Base-by-base conservation (phyloP, 2,113 vertebrate species). In the Neopipo cinnamomea region DNA sequence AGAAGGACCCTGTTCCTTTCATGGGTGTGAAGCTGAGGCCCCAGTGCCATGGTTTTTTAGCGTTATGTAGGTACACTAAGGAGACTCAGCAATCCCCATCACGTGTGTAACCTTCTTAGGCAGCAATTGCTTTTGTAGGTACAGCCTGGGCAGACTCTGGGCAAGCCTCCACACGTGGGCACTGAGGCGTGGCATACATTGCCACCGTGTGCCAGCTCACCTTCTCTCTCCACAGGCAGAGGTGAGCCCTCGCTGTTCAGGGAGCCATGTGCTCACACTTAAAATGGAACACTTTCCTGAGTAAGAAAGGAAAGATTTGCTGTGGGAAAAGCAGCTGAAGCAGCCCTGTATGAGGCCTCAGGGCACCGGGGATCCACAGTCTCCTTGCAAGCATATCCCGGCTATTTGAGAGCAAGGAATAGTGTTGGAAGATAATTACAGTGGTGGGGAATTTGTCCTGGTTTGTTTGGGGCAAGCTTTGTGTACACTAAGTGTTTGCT, bases 31-130 rank as follows among this genome's bases (percentile, higher is more conserved):
- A 41, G 58, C 23, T 39, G 31, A 62, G 22, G 27, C 11, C 18
- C 14, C 12, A 8, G 50, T 44, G 30, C 12, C 12, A 6, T 2
- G 3, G 0, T 1, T 35, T 72, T 81, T 44, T n/a, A 47, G 49
- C 44, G 44, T 52, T 52, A 31, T 4, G 8, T 35, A 25, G 67
- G 18, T 55, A 72, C 0, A 0, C 23, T 56, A 35, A 0, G 0
- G 24, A 59, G 53, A 53, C 18, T 58, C 35, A 47, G 42, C 2
- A 1, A 4, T 41, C 44, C 53, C 72, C 3, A 0, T 31, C 56
- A 35, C 14, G 15, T 56, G 50, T n/a, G 19, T 56, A 41, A 56
- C 18, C 39, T 33, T 74, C 3, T 0, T 6, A 42, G 44, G 25
- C 28, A 86, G 31, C 37, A 52, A 14, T 20, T 15, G 6, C 14